phyloP scores from a whole-genome alignment of 1,140 invertebrate genomes.

The Parapsyche elsis region DNA sequence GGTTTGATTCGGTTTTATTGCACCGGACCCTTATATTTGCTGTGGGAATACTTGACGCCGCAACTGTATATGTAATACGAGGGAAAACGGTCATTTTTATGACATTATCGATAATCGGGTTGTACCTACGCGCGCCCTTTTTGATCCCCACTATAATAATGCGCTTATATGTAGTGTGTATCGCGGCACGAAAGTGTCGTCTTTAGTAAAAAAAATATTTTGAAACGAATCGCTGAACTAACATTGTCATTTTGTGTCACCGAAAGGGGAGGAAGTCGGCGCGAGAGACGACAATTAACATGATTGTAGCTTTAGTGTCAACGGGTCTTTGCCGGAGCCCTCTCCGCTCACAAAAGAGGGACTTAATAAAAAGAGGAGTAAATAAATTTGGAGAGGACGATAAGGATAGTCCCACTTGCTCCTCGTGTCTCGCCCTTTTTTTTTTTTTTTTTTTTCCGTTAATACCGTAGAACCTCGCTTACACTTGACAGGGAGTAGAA shows the following conservation, averaged over 20 bases:
- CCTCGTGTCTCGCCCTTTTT: constrained; percentile 12
- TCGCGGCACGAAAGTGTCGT: background rate
- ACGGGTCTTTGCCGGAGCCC: constrained; percentile 28
- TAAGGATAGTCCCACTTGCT: constrained; percentile 39
- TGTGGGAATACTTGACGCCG: constrained; percentile 39
- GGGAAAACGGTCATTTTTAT: constrained; percentile 35
- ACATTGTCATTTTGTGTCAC: constrained; percentile 34
- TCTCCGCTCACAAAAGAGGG: constrained; percentile 14
- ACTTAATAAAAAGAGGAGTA: constrained; percentile 50
- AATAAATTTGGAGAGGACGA: constrained; percentile 47
- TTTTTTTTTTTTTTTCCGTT: constrained; percentile 17
- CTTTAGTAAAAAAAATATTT: background rate
- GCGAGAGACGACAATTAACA: constrained; percentile 34
- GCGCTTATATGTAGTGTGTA: background rate
- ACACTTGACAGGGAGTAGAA: constrained; percentile 35
- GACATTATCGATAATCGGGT: constrained; percentile 22
- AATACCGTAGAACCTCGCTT: constrained; percentile 34
- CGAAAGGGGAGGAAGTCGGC: constrained; percentile 23
- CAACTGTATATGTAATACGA: constrained; percentile 7
- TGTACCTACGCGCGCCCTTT: constrained; percentile 14
- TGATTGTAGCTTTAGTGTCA: constrained; percentile 31
- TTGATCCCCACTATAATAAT: background rate
- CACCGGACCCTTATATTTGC: constrained; percentile 34
- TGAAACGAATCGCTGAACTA: constrained; percentile 11
- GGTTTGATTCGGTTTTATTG: constrained; percentile 53